Evolutionary conservation across 2,113 vertebrate species (phyloP).

Genomic region (Syngnathus typhle): DNA sequence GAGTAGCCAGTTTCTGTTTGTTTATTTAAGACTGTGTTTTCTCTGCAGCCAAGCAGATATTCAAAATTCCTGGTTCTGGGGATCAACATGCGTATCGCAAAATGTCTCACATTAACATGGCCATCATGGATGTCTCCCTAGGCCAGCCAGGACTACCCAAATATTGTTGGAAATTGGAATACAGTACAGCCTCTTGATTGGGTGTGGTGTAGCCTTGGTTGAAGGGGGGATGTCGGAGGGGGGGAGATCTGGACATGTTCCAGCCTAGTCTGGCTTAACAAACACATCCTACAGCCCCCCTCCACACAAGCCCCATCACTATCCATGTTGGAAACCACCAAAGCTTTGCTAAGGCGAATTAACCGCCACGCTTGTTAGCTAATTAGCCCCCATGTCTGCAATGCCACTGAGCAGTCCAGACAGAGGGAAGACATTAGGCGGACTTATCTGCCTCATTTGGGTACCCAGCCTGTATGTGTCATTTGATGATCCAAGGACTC

Average conservation of each 20-base stretch:
- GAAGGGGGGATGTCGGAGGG: neutral
- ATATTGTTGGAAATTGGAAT: slow-evolving; percentile 24
- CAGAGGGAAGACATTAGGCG: slow-evolving; percentile 74
- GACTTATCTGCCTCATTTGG: slow-evolving; percentile 66
- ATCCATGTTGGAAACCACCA: slow-evolving; percentile 61
- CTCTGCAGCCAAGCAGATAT: slow-evolving; percentile 67
- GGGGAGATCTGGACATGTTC: slow-evolving; percentile 56
- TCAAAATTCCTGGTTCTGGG: slow-evolving; percentile 56
- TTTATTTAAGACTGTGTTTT: slow-evolving; percentile 67
- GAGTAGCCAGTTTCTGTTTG: slow-evolving; percentile 46
- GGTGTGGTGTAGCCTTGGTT: slow-evolving; percentile 30
- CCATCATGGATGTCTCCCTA: slow-evolving; percentile 44
- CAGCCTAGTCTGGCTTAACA: slow-evolving; percentile 46
- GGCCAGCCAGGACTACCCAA: slow-evolving; percentile 55
- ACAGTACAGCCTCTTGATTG: slow-evolving; percentile 42
- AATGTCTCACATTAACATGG: slow-evolving; percentile 61
- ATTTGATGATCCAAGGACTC: slow-evolving; percentile 19
- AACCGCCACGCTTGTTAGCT: slow-evolving; percentile 74
- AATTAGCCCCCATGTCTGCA: slow-evolving; percentile 74
- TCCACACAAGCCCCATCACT: slow-evolving; percentile 40
- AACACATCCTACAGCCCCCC: slow-evolving; percentile 31
- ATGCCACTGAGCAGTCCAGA: slow-evolving; percentile 69
- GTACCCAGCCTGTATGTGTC: slow-evolving; percentile 47
- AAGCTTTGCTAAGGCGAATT: slow-evolving; percentile 75
- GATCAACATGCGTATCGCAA: slow-evolving; percentile 55